Evolutionary conservation across 2,113 vertebrate genomes (phyloP).

Genomic region (Pedionomus torquatus): DNA sequence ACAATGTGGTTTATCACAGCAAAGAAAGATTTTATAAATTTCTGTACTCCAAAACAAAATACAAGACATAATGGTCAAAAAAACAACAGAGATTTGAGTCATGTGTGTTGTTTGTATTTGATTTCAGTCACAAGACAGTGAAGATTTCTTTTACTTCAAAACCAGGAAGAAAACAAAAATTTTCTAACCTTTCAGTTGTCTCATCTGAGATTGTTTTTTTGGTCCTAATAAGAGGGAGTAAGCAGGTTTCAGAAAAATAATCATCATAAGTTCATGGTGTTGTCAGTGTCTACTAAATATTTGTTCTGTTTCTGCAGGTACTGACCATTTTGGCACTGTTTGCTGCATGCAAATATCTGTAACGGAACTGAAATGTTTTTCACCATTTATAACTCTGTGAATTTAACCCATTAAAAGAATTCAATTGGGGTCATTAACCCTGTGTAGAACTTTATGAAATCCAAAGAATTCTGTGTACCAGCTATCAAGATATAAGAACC

Average conservation of each 20-base stretch:
- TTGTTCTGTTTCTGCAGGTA: neutral
- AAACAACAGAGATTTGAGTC: rapidly evolving
- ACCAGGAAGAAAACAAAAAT: neutral
- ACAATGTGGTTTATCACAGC: neutral
- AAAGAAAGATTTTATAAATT: neutral
- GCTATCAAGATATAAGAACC: neutral
- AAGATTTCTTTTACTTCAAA: neutral
- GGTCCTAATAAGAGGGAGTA: neutral
- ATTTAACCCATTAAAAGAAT: neutral
- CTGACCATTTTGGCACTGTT: neutral
- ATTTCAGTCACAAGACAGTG: neutral
- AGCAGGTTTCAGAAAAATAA: neutral
- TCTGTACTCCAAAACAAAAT: neutral
- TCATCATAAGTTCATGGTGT: neutral
- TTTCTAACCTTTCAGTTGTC: neutral
- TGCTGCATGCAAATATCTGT: neutral
- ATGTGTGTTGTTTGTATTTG: neutral
- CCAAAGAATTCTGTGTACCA: neutral
- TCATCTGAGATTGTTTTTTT: neutral
- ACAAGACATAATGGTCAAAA: neutral
- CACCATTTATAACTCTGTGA: neutral
- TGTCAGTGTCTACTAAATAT: neutral
- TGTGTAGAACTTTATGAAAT: neutral
- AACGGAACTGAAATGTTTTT: neutral
- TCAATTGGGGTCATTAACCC: neutral